Percentiles rank a stretch among this genome's conserved stretches.
phyloP scores from a whole-genome alignment of 1,140 invertebrate genomes.

The Lordiphosa mommai region DNA sequence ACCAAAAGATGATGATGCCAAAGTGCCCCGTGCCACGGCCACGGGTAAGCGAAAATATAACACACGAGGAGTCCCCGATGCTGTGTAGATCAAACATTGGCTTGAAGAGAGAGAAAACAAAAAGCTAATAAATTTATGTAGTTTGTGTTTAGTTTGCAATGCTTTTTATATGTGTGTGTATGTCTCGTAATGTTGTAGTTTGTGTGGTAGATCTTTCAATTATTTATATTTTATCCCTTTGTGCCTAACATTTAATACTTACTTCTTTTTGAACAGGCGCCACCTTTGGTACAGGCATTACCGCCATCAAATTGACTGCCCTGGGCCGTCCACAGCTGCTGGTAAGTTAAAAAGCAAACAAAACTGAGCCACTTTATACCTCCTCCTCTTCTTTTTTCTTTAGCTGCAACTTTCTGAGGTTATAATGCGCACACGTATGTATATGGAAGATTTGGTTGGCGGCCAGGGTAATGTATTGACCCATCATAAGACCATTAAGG shows the following conservation, averaged over 20 bases:
- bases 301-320: slow-evolving; percentile 98
- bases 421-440: slow-evolving; percentile 95
- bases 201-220: too few species aligned
- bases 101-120: slow-evolving; percentile 2
- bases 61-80: background rate
- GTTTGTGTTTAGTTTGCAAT: slow-evolving; percentile 5
- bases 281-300: slow-evolving; percentile 96
- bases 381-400: too few species aligned
- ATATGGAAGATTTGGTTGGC: slow-evolving; percentile 93
- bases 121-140: background rate
- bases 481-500: slow-evolving; percentile 91
- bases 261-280: too few species aligned
- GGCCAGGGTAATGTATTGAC: slow-evolving; percentile 90
- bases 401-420: slow-evolving; percentile 98
- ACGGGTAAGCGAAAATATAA: slow-evolving; percentile 50
- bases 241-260: too few species aligned
- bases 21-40: slow-evolving; percentile 54
- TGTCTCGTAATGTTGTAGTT: background rate
- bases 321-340: slow-evolving; percentile 97
- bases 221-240: too few species aligned
- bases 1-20: slow-evolving; percentile 59
- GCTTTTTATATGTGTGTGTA: background rate
- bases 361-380: too few species aligned
- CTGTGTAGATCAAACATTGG: background rate
- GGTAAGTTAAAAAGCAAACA: too few species aligned